A percentile compares a stretch with the other conserved stretches of the same genome.
Conservation (phyloP, 53 echinoderm and acorn worm genomes). For the Actinopyga echinites region DNA sequence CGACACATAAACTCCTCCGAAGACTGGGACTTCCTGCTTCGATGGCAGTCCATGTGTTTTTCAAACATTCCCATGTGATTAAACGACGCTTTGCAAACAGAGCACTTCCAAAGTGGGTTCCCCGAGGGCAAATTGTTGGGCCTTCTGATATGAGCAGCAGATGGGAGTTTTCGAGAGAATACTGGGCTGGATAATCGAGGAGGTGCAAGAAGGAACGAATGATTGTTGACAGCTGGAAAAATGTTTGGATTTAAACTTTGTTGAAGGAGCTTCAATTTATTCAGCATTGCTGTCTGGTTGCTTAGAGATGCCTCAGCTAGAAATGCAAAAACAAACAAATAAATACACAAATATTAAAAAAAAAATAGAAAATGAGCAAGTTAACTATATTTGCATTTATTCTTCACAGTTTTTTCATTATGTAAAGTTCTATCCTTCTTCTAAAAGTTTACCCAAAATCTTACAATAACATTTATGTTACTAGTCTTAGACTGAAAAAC, state of each 20-base stretch:
- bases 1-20: constrained; percentile 20
- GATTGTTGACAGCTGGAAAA: constrained; percentile 14
- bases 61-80: constrained; percentile 16
- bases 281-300: constrained; percentile 25
- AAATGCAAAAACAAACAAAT: neutral
- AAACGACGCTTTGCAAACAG: constrained; percentile 11
- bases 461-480: too few relatives aligned
- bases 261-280: constrained; percentile 31
- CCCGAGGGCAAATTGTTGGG: neutral
- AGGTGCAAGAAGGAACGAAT: constrained; percentile 12
- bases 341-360: too few relatives aligned
- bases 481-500: too few relatives aligned
- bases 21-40: neutral
- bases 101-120: neutral
- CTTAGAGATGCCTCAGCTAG: neutral
- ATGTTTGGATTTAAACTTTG: constrained; percentile 19
- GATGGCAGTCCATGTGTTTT: constrained; percentile 13
- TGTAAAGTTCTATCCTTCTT: too few relatives aligned
- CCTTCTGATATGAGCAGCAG: neutral
- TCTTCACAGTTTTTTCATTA: too few relatives aligned
- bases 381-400: too few relatives aligned
- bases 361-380: too few relatives aligned
- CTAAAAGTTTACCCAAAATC: too few relatives aligned
- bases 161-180: neutral
- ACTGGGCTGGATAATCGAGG: constrained; percentile 12